Evolutionary conservation across 2,888 invertebrate genomes (phyloP).

Genomic region (Scaptomyza polygonia): DNA sequence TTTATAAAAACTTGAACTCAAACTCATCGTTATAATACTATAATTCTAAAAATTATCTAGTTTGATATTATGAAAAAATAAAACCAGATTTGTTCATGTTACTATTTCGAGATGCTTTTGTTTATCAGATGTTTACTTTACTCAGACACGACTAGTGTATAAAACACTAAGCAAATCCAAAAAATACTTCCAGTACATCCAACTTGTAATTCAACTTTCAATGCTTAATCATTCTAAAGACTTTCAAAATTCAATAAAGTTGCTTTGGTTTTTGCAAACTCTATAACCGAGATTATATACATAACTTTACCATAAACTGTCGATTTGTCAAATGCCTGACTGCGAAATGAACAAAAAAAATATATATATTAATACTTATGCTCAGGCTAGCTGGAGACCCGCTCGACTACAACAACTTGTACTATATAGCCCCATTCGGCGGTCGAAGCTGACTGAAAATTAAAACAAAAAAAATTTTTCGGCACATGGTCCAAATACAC

Average conservation of each 20-base stretch:
- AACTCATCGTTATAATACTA: no score
- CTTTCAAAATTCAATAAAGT: background rate
- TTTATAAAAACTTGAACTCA: no score
- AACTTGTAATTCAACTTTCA: no score
- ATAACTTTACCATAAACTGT: background rate
- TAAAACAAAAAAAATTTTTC: conserved; percentile 1
- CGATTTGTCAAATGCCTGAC: conserved; percentile 6
- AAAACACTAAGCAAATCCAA: background rate
- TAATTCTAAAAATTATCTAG: no score
- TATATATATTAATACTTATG: conserved; percentile 5
- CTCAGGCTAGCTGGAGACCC: conserved; percentile 25
- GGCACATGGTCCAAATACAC: conserved; percentile 51
- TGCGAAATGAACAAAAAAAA: background rate
- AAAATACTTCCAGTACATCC: background rate
- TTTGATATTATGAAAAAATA: no score
- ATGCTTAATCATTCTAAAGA: background rate
- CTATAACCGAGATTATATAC: background rate
- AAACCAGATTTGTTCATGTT: no score
- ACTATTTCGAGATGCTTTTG: no score
- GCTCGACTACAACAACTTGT: conserved; percentile 11
- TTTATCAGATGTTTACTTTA: no score
- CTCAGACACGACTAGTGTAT: no score
- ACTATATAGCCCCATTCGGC: conserved; percentile 18
- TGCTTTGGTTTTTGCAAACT: background rate
- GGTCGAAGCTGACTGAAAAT: conserved; percentile 25